phyloP scores from a whole-genome alignment of 2,113 vertebrate species.

The Eidolon helvum region DNA sequence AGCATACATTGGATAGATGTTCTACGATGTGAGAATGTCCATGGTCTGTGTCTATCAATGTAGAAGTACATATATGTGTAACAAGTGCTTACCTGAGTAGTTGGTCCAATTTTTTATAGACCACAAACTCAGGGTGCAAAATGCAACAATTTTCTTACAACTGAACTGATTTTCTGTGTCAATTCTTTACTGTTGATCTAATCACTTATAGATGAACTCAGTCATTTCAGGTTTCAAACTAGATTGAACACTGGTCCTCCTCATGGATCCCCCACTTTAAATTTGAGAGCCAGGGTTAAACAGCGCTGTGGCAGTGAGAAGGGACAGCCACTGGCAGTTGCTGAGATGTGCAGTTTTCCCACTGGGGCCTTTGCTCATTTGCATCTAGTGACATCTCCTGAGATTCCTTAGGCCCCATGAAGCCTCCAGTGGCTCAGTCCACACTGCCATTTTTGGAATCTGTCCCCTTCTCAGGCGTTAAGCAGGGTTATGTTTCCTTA shows the following conservation, averaged over 20 bases:
- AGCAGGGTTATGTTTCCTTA: not conserved
- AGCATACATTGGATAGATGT: not conserved
- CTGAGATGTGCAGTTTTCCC: not conserved
- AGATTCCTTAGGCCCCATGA: not conserved
- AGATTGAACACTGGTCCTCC: not conserved
- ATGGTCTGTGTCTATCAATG: not conserved
- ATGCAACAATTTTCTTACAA: not conserved
- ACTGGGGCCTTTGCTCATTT: not conserved
- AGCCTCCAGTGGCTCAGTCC: not conserved
- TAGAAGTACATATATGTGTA: not conserved
- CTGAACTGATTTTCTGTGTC: not conserved
- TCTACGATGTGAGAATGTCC: not conserved
- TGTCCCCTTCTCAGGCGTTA: not conserved
- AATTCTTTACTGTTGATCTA: not conserved
- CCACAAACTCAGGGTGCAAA: not conserved
- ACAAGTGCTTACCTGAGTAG: not conserved
- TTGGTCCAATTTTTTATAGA: not conserved
- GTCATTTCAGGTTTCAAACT: not conserved
- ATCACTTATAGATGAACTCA: not conserved
- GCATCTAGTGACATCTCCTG: not conserved
- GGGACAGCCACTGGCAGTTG: not conserved
- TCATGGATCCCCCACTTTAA: not conserved
- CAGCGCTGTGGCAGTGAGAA: not conserved
- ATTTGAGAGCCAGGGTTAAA: not conserved
- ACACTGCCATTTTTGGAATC: not conserved